Evolutionary conservation across 2,113 vertebrate species (phyloP).

Genomic region (Xenopus borealis): DNA sequence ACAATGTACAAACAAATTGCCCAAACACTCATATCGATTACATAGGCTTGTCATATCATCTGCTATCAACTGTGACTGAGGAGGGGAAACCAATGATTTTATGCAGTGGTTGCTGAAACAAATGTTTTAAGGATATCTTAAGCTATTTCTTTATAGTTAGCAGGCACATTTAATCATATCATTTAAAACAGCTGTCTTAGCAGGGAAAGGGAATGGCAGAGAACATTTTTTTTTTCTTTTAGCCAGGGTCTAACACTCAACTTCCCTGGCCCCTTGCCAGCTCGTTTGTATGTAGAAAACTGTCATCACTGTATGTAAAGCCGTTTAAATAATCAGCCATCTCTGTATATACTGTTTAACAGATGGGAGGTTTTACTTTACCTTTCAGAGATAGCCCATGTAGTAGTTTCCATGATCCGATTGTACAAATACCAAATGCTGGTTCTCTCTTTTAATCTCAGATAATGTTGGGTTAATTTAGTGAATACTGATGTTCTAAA

Average conservation of each 20-base stretch:
- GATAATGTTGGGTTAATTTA: background rate
- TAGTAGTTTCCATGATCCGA: background rate
- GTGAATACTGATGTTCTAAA: background rate
- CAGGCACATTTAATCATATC: background rate
- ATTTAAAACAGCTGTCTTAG: background rate
- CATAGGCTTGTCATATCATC: no score
- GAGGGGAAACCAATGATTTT: background rate
- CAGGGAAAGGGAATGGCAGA: slow-evolving; percentile 29
- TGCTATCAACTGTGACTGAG: no score
- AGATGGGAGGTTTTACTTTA: slow-evolving; percentile 35
- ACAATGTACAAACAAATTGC: no score
- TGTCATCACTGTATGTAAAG: slow-evolving; percentile 39
- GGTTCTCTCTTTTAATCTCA: background rate
- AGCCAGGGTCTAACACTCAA: slow-evolving; percentile 25
- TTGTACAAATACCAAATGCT: background rate
- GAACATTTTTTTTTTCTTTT: slow-evolving; percentile 18
- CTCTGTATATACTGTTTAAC: slow-evolving; percentile 47
- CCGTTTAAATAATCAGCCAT: slow-evolving; percentile 52
- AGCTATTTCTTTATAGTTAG: no score
- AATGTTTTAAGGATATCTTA: no score
- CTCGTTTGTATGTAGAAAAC: slow-evolving; percentile 50
- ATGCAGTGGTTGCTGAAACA: background rate
- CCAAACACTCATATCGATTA: no score
- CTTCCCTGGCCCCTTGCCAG: slow-evolving; percentile 49
- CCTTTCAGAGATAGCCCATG: background rate